A percentile compares a stretch with the other conserved stretches of the same genome.
Evolutionary conservation across 2,888 invertebrate species (phyloP).

Genomic region (Cylindroiulus punctatus): DNA sequence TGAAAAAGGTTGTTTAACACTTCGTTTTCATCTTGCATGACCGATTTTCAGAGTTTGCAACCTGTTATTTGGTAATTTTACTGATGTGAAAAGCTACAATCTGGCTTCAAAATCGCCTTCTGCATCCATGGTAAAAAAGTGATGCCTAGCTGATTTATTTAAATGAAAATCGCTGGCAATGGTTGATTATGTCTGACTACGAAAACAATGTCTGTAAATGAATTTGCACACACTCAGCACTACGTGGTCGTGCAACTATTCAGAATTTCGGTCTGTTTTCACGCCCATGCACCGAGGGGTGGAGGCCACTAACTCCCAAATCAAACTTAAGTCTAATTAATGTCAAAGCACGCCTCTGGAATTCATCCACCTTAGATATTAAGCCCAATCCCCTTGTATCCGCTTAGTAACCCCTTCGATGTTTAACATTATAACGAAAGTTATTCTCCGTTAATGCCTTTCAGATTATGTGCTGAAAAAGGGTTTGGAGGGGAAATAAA

Average conservation of each 20-base stretch:
- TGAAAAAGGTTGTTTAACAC: no score
- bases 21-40: no score
- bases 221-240: not conserved
- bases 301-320: not conserved
- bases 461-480: not conserved
- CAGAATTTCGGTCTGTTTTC: not conserved
- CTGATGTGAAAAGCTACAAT: no score
- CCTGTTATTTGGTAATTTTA: no score
- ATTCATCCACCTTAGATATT: constrained; percentile 25
- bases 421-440: not conserved
- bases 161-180: constrained; percentile 14
- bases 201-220: constrained; percentile 12
- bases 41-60: no score
- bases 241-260: not conserved
- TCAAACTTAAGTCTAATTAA: not conserved
- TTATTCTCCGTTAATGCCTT: not conserved
- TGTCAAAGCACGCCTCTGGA: not conserved
- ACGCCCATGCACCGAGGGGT: not conserved
- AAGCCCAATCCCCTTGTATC: not conserved
- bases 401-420: constrained; percentile 13
- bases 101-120: no score
- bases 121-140: no score
- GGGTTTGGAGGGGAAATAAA: not conserved
- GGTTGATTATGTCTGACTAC: not conserved
- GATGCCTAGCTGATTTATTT: not conserved